A percentile compares a stretch with the other conserved stretches of the same genome.
Conservation (phyloP, 2,113 vertebrate genomes). For the Cryptomyrus ogoouensis region DNA sequence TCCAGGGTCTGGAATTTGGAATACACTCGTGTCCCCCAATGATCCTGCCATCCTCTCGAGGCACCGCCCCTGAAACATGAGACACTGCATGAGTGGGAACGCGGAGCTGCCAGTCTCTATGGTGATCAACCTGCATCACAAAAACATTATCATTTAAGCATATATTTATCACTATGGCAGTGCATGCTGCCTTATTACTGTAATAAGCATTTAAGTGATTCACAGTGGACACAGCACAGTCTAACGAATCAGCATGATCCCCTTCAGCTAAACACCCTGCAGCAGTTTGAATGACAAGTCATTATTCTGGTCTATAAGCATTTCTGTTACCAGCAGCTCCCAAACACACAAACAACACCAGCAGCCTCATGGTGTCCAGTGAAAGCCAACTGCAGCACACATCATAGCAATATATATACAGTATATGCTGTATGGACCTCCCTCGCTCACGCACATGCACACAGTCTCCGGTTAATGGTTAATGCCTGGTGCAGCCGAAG, state of each 20-base stretch:
- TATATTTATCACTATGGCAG: background rate
- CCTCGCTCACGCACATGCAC: constrained; percentile 5
- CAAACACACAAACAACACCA: constrained; percentile 51
- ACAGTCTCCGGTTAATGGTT: constrained; percentile 22
- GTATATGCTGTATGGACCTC: constrained; percentile 23
- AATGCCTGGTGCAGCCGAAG: background rate
- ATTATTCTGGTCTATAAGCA: background rate
- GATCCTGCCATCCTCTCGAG: constrained; percentile 45
- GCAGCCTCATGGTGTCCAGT: constrained; percentile 45
- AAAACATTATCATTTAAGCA: background rate
- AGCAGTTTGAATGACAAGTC: background rate
- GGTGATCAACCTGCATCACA: background rate
- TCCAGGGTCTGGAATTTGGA: constrained; percentile 49
- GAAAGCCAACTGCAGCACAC: constrained; percentile 10
- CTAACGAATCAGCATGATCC: background rate
- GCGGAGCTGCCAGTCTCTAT: background rate
- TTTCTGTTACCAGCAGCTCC: constrained; percentile 53
- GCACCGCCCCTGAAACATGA: constrained; percentile 46
- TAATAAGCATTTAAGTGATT: background rate
- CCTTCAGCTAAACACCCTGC: background rate
- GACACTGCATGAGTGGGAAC: background rate
- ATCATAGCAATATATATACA: constrained; percentile 37
- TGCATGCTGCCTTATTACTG: background rate
- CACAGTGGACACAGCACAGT: background rate
- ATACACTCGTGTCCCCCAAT: constrained; percentile 50